These are phyloP conservation scores for Andrena haemorrhoa DNA, from an alignment of 2,888 invertebrate species.

Conservation along the genomic window DNA sequence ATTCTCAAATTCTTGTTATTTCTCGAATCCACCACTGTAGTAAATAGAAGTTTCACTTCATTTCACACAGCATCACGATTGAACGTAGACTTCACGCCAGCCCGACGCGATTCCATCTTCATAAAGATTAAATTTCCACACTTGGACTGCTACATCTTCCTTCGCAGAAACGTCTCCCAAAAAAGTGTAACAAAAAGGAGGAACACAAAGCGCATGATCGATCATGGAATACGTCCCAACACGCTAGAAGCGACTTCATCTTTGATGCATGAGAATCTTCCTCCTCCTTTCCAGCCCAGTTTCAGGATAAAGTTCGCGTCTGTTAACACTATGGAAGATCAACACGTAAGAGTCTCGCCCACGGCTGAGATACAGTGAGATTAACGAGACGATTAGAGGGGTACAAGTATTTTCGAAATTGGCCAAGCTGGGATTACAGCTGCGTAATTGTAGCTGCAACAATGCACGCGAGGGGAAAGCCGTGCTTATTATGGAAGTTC, in stretches of 20 bases:
- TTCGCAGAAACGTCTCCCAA: not conserved
- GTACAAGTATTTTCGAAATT: constrained; percentile 41
- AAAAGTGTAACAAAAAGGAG: not conserved
- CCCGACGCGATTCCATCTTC: not conserved
- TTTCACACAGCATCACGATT: not conserved
- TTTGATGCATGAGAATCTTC: constrained; percentile 51
- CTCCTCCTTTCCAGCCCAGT: constrained; percentile 3
- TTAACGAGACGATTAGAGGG: constrained; percentile 42
- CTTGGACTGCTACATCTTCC: not conserved
- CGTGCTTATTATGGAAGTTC: constrained; percentile 14
- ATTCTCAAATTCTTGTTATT: too few relatives aligned
- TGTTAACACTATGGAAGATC: constrained; percentile 35
- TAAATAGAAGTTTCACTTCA: not conserved
- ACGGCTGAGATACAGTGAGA: constrained; percentile 26
- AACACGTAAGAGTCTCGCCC: constrained; percentile 41
- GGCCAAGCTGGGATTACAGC: constrained; percentile 17
- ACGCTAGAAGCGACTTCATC: constrained; percentile 36
- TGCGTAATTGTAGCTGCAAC: constrained; percentile 8
- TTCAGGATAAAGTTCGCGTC: not conserved
- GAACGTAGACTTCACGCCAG: not conserved
- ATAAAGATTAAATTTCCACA: not conserved
- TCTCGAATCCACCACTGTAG: too few relatives aligned
- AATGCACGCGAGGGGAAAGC: not conserved
- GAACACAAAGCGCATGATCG: constrained; percentile 6
- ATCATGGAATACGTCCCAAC: constrained; percentile 17